Percentiles rank a stretch among this genome's conserved stretches.
Conservation (phyloP, 1,140 invertebrate genomes). For the Platorchestia sp. region DNA sequence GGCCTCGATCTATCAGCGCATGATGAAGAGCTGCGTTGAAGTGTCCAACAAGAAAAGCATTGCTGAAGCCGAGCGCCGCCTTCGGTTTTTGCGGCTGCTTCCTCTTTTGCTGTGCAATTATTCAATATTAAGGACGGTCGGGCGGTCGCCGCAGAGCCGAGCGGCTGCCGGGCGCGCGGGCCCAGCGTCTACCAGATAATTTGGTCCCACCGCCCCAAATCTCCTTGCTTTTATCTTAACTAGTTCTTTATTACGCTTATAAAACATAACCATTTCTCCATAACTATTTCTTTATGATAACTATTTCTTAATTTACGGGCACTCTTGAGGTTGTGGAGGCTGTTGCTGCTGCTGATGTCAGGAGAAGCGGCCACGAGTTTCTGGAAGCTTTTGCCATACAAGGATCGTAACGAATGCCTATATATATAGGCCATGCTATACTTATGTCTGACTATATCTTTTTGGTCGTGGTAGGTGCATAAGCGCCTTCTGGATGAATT, state of each 20-base stretch:
- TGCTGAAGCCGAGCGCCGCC: neutral
- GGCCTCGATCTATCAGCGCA: neutral
- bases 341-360: neutral
- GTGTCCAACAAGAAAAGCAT: conserved; percentile 7
- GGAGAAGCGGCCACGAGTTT: neutral
- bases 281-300: conserved; percentile 26
- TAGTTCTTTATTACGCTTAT: conserved; percentile 10
- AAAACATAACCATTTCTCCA: conserved; percentile 9
- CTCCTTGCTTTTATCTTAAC: conserved; percentile 10
- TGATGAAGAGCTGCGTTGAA: neutral
- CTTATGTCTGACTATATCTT: neutral
- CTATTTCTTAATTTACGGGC: conserved; percentile 32
- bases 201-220: conserved; percentile 3
- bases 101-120: conserved; percentile 25
- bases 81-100: neutral
- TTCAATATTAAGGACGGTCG: conserved; percentile 34
- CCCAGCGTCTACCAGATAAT: neutral
- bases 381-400: neutral
- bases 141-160: neutral
- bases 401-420: neutral
- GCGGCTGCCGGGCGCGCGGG: neutral
- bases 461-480: neutral
- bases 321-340: neutral
- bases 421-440: neutral
- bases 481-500: neutral